Percentiles rank a stretch among this genome's conserved stretches.
Conservation (phyloP, 2,113 vertebrate species). For the Crotalus helleri region DNA sequence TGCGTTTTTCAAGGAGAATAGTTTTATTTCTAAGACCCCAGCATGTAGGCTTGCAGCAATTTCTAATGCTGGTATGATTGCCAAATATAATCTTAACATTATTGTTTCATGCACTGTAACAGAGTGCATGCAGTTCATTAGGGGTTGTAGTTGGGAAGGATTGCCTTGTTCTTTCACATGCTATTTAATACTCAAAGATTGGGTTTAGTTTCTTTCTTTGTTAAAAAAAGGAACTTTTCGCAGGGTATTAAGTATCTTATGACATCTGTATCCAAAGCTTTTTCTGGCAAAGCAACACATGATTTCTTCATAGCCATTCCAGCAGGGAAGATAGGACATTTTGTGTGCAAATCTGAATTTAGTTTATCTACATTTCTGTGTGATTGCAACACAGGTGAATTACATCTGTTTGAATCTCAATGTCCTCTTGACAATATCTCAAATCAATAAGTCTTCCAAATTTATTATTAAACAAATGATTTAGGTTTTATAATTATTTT, state of each 20-base stretch:
- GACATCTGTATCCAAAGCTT: slow-evolving; percentile 18
- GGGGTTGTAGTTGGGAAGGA: slow-evolving; percentile 37
- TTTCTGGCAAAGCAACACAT: slow-evolving; percentile 30
- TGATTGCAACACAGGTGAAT: neutral
- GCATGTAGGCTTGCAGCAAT: neutral
- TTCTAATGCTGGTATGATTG: slow-evolving; percentile 10
- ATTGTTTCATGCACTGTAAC: slow-evolving; percentile 28
- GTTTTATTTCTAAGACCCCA: neutral
- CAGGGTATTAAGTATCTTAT: slow-evolving; percentile 35
- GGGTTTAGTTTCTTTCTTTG: neutral
- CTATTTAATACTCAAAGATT: slow-evolving; percentile 31
- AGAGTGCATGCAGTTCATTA: slow-evolving; percentile 32
- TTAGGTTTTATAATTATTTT: neutral
- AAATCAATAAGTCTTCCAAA: neutral
- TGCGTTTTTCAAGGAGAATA: slow-evolving; percentile 12
- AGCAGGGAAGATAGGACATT: neutral
- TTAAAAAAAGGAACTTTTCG: slow-evolving; percentile 19
- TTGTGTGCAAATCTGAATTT: slow-evolving; percentile 11
- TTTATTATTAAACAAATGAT: neutral
- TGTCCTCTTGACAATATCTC: neutral
- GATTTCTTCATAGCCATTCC: neutral
- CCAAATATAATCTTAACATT: slow-evolving; percentile 18
- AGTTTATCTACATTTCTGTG: slow-evolving; percentile 2
- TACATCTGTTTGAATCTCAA: neutral
- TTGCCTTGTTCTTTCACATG: slow-evolving; percentile 44